A percentile compares a stretch with the other conserved stretches of the same genome.
phyloP scores from a whole-genome alignment of 2,113 vertebrate species.

The Sylvia atricapilla region DNA sequence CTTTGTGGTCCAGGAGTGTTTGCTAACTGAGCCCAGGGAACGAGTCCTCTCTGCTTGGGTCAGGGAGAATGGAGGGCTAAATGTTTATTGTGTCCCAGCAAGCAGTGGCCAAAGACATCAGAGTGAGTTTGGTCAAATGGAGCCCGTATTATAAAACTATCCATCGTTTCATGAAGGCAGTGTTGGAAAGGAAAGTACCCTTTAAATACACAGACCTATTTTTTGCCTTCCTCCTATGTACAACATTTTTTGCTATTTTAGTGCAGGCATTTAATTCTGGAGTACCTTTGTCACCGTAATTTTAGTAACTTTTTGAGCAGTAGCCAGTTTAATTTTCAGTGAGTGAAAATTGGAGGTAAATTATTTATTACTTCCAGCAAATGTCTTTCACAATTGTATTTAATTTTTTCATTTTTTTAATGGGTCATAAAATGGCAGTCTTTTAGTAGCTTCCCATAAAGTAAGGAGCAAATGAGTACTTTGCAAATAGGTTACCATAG shows the following conservation, averaged over 20 bases:
- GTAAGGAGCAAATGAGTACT: slow-evolving; percentile 68
- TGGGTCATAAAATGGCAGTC: slow-evolving; percentile 69
- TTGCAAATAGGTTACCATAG: slow-evolving; percentile 64
- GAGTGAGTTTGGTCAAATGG: neutral
- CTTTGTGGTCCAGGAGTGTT: neutral
- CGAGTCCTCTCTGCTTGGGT: neutral
- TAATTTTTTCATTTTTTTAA: slow-evolving; percentile 75
- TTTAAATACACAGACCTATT: neutral
- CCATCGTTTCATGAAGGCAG: neutral
- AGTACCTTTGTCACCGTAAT: slow-evolving; percentile 65
- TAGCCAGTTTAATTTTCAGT: slow-evolving; percentile 76
- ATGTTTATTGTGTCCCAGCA: neutral
- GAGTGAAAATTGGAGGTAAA: slow-evolving; percentile 72
- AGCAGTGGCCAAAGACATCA: neutral
- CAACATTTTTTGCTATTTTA: slow-evolving; percentile 42
- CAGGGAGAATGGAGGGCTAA: neutral
- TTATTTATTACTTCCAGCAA: slow-evolving; percentile 77
- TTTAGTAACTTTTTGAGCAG: slow-evolving; percentile 77
- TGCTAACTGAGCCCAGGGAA: neutral
- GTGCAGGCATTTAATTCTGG: slow-evolving; percentile 46
- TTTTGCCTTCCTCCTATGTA: neutral
- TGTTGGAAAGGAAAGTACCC: neutral
- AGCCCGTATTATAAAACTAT: neutral
- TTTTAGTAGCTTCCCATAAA: slow-evolving; percentile 71
- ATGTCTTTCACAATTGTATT: slow-evolving; percentile 75